Conservation (phyloP, 2,113 vertebrate species). For the Leptobrachium leishanense region DNA sequence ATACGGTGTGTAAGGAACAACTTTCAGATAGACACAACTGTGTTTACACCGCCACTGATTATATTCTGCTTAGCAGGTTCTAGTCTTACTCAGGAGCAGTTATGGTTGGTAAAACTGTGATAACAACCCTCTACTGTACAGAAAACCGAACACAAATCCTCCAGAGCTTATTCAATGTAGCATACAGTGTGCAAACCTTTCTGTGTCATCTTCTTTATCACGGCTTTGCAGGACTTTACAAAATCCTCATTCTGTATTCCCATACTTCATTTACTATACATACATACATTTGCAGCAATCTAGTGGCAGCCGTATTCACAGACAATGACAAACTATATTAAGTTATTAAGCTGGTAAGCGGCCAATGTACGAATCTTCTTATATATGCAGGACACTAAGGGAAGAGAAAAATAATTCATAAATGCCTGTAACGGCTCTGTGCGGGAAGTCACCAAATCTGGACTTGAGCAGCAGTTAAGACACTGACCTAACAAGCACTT, state of each 20-base stretch:
- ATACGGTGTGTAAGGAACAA: constrained; percentile 5
- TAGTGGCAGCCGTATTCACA: constrained; percentile 6
- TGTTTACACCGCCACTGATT: constrained; percentile 14
- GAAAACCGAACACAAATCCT: constrained; percentile 16
- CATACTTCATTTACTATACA: constrained; percentile 43
- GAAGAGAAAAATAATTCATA: constrained; percentile 33
- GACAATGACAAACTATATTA: constrained; percentile 52
- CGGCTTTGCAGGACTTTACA: constrained; percentile 41
- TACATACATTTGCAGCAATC: constrained; percentile 44
- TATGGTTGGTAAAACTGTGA: constrained; percentile 29
- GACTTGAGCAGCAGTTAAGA: neutral
- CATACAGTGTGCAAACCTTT: constrained; percentile 26
- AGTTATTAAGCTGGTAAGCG: constrained; percentile 52
- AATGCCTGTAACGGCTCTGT: neutral
- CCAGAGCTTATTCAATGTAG: constrained; percentile 21
- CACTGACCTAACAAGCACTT: neutral
- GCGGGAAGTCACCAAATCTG: constrained; percentile 8
- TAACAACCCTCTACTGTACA: constrained; percentile 24
- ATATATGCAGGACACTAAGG: constrained; percentile 3
- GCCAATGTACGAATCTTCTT: constrained; percentile 40
- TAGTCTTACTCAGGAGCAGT: constrained; percentile 10
- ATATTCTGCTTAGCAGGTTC: constrained; percentile 13
- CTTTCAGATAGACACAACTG: neutral
- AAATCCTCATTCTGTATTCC: constrained; percentile 46
- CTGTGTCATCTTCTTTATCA: constrained; percentile 40